phyloP scores from a whole-genome alignment of 2,888 invertebrate genomes.

The Acanthosepion pharaonis region DNA sequence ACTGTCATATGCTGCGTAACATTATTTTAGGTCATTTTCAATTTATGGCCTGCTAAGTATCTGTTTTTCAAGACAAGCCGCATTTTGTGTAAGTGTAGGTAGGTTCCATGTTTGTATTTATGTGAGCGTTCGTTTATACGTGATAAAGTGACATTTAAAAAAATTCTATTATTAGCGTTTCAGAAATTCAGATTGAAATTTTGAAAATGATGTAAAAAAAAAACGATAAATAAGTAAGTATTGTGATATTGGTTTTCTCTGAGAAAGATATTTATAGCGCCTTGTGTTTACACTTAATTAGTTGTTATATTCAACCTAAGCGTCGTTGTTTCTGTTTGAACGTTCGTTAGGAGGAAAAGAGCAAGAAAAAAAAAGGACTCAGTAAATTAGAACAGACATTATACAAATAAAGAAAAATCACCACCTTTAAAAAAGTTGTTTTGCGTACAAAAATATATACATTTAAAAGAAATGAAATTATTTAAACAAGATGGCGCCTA shows the following conservation, averaged over 20 bases:
- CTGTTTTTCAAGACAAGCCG: too few relatives aligned
- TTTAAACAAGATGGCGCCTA: background rate
- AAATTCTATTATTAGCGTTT: background rate
- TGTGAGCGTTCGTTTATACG: background rate
- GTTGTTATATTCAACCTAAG: background rate
- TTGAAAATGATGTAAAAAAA: background rate
- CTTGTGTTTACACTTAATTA: background rate
- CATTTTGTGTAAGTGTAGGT: too few relatives aligned
- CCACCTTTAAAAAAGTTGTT: background rate
- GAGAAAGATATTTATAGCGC: background rate
- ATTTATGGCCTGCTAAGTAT: too few relatives aligned
- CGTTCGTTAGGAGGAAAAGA: background rate
- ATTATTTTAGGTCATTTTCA: too few relatives aligned
- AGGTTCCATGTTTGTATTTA: background rate
- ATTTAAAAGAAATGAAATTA: background rate
- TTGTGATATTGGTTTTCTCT: background rate
- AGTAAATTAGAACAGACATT: background rate
- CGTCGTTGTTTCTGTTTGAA: background rate
- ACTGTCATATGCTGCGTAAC: too few relatives aligned
- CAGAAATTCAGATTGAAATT: background rate
- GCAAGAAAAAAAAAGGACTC: background rate
- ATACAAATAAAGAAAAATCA: background rate
- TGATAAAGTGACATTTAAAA: background rate
- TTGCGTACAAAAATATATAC: background rate
- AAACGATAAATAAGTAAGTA: constrained; percentile 5